Evolutionary conservation across 2,888 invertebrate genomes (phyloP), one percentile per base, ranked within the genome.

Genomic region (Microctonus aethiopoides): DNA sequence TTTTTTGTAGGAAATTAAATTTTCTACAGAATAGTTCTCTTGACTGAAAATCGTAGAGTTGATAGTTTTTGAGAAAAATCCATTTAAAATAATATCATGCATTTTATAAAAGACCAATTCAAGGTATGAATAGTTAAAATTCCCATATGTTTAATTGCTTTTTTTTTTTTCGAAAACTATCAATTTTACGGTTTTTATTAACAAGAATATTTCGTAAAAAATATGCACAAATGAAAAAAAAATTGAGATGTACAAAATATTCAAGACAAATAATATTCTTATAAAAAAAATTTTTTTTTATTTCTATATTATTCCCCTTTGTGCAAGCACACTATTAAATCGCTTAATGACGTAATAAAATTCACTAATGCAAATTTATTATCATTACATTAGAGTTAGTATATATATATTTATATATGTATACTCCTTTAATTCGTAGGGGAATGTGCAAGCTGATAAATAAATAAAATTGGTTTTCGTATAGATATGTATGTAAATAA

Each of bases 291-390:
- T 2, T 20, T 46, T n/a, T 20, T 46, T 16, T 46, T 46, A 39
- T 39, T n/a, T n/a, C 1, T 13, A n/a, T n/a, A n/a, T n/a, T n/a
- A n/a, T n/a, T 39, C 4, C 16, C 46, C 16, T 4, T 46, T 29
- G 29, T 7, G 46, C n/a, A n/a, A n/a, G n/a, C n/a, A n/a, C n/a
- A n/a, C n/a, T 46, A 24, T 66, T 66, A 66, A 66, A 66, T 66
- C 54, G 56, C 54, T 39, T 39, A 66, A 56, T 54, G n/a, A 41
- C 36, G 16, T 39, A 36, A 57, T 66, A 56, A 57, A 66, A 57
- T 36, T 24, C n/a, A 24, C 39, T 20, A 66, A 66, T 57, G 26
- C n/a, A 34, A 26, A 41, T 66, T 57, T 57, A 24, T 66, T 26
- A 7, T 54, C 54, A 20, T 10, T 16, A 32, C 51, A 13, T 75